A percentile compares a stretch with the other conserved stretches of the same genome.
Evolutionary conservation across 2,113 vertebrate genomes (phyloP).

Genomic region (Petrocephalus microphthalmus): DNA sequence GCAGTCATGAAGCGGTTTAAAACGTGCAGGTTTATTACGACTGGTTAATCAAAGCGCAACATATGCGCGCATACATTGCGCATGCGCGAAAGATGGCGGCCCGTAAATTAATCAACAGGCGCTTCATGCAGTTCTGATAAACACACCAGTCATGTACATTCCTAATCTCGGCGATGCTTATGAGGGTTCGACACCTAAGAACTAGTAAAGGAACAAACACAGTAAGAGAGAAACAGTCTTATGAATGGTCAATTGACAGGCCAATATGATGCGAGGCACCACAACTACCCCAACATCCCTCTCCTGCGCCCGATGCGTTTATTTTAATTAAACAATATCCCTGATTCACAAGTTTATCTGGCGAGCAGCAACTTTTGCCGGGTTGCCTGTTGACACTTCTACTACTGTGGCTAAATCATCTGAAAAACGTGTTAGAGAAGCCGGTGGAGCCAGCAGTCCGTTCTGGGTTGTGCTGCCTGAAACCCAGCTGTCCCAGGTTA

Average conservation of each 20-base stretch:
- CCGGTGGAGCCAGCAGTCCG: background rate
- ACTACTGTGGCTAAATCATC: background rate
- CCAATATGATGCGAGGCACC: background rate
- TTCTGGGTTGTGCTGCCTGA: background rate
- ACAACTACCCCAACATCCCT: background rate
- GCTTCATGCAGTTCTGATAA: slow-evolving; percentile 12
- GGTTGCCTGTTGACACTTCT: background rate
- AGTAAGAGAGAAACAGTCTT: background rate
- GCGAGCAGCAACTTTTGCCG: background rate
- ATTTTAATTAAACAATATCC: background rate
- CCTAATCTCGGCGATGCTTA: background rate
- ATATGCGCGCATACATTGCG: background rate
- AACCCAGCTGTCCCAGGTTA: slow-evolving; percentile 16
- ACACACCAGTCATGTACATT: background rate
- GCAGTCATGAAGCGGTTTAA: background rate
- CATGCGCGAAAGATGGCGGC: slow-evolving; percentile 20
- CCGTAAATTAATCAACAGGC: slow-evolving; percentile 21
- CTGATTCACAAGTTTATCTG: background rate
- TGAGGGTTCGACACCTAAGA: background rate
- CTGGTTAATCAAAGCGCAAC: background rate
- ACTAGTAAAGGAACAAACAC: background rate
- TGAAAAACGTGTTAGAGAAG: background rate
- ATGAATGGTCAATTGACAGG: background rate
- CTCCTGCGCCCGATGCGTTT: background rate
- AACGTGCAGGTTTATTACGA: background rate